Percentiles rank a stretch among this genome's conserved stretches.
Conservation (phyloP, 2,888 invertebrate genomes). For the Sinohyriopsis cumingii region DNA sequence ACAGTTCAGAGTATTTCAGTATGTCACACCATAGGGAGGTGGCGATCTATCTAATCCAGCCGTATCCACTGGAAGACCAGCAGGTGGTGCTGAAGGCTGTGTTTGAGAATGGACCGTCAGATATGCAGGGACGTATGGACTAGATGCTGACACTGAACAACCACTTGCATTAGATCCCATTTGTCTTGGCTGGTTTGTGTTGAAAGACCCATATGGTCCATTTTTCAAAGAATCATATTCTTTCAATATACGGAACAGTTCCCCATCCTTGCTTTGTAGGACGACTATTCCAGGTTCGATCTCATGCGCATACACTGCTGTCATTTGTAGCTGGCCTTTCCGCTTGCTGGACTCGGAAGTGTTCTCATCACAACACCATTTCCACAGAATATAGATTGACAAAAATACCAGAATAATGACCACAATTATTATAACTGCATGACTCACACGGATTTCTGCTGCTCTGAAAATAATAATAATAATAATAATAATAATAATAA, state of each 20-base stretch:
- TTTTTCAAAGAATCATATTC: constrained; percentile 24
- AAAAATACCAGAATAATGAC: constrained; percentile 3
- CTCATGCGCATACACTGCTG: constrained; percentile 40
- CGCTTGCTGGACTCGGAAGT: constrained; percentile 6
- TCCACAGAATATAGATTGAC: constrained; percentile 13
- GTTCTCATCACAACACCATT: constrained; percentile 13
- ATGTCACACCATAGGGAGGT: too few relatives aligned
- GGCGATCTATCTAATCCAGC: too few relatives aligned
- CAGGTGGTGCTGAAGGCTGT: too few relatives aligned
- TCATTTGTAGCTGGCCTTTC: constrained; percentile 8
- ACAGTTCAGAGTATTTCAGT: too few relatives aligned
- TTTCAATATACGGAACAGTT: constrained; percentile 41
- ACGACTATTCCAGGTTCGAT: constrained; percentile 41
- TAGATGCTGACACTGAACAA: too few relatives aligned
- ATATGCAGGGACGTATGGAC: too few relatives aligned
- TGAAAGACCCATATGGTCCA: not conserved
- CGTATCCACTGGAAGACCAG: too few relatives aligned
- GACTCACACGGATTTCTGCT: constrained; percentile 3
- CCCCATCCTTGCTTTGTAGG: constrained; percentile 39
- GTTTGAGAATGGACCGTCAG: too few relatives aligned
- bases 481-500: not conserved
- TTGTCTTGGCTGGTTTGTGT: too few relatives aligned
- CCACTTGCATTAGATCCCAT: too few relatives aligned
- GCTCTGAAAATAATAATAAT: constrained; percentile 4
- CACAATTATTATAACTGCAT: constrained; percentile 2